Conservation (phyloP, 1,140 invertebrate genomes). For the Plectus sambesii region DNA sequence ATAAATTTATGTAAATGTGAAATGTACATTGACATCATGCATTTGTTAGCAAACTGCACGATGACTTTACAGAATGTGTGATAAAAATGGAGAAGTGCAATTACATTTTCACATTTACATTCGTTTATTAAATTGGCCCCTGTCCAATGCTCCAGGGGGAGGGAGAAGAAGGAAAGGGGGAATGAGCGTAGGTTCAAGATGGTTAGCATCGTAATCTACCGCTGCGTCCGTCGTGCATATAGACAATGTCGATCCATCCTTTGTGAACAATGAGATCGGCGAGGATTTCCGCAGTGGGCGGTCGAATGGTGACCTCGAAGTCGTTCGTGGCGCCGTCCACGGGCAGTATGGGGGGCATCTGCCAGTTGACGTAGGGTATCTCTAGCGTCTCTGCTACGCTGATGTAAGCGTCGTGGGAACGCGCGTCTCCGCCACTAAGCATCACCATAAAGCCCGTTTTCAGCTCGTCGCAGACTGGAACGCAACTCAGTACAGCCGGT, state of each 20-base stretch:
- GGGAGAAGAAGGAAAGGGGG: no score
- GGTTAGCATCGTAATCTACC: conserved; percentile 16
- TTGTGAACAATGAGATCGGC: conserved; percentile 43
- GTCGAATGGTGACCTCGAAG: conserved; percentile 42
- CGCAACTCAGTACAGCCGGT: no score
- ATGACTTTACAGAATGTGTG: no score
- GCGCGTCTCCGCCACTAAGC: conserved; percentile 28
- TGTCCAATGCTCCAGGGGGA: no score
- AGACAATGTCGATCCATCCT: conserved; percentile 37
- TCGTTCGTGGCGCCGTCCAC: conserved; percentile 16
- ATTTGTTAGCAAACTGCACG: no score
- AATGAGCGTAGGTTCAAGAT: no score
- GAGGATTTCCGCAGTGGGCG: conserved; percentile 35
- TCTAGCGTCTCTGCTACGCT: conserved; percentile 29
- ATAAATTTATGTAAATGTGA: no score
- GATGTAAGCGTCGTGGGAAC: conserved; percentile 29
- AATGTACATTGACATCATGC: no score
- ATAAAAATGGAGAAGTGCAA: no score
- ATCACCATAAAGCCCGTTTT: conserved; percentile 36
- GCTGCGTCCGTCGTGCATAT: conserved; percentile 36
- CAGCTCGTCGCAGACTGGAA: conserved; percentile 33
- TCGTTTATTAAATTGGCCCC: no score
- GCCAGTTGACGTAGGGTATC: conserved; percentile 37
- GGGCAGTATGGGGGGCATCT: conserved; percentile 16
- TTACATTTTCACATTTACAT: no score